Evolutionary conservation across 1,140 invertebrate species (phyloP).

Genomic region (Telenomus remus): DNA sequence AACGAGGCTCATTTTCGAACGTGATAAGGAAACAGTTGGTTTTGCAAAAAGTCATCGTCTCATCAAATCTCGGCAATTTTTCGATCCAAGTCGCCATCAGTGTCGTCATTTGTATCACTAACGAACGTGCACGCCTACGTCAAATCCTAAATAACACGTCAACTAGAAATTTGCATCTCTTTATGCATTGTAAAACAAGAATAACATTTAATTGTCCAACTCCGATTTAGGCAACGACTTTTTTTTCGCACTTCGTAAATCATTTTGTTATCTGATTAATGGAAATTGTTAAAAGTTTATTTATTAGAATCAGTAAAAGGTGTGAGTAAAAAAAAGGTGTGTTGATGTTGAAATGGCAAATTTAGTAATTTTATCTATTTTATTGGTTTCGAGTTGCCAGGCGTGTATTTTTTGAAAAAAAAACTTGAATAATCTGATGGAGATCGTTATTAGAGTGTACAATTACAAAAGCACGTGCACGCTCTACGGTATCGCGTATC

Average conservation of each 20-base stretch:
- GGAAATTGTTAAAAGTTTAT: too few species aligned
- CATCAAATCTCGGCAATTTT: neutral
- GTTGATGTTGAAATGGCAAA: too few species aligned
- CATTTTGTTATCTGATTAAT: too few species aligned
- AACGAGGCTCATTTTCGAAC: slow-evolving; percentile 5
- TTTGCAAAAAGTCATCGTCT: neutral
- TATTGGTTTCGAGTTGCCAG: too few species aligned
- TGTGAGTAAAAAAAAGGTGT: too few species aligned
- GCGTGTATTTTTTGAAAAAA: neutral
- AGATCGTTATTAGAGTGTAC: neutral
- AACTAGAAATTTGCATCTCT: slow-evolving; percentile 12
- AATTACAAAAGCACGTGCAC: slow-evolving; percentile 2
- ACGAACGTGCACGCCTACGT: slow-evolving; percentile 22
- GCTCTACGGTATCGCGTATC: slow-evolving; percentile 5
- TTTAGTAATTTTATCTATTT: too few species aligned
- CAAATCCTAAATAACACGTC: slow-evolving; percentile 20
- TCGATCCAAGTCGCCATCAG: neutral
- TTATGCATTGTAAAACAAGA: slow-evolving; percentile 19
- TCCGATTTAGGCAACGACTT: too few species aligned
- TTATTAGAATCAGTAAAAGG: too few species aligned
- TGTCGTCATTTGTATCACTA: slow-evolving; percentile 9
- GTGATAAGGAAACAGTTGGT: neutral
- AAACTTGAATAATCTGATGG: neutral
- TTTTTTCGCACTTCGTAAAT: too few species aligned
- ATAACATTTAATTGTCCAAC: too few species aligned